Percentiles rank a stretch among this genome's conserved stretches.
phyloP scores from a whole-genome alignment of 2,113 vertebrate genomes.

The Apus apus region DNA sequence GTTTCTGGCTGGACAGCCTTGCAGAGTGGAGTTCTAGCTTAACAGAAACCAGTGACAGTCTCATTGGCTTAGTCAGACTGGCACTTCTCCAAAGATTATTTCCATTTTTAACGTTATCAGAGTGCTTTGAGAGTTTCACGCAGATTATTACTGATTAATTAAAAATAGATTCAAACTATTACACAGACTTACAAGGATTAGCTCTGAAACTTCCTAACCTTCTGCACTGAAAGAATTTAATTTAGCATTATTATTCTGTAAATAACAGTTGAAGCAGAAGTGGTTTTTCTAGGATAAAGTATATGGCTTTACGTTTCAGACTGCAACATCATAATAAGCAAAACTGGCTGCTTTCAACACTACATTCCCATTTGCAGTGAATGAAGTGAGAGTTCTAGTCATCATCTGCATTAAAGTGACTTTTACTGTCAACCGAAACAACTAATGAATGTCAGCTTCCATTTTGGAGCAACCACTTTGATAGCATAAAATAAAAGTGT shows the following conservation, averaged over 20 bases:
- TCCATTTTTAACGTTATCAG: background rate
- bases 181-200: background rate
- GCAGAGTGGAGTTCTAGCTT: background rate
- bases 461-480: background rate
- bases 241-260: background rate
- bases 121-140: background rate
- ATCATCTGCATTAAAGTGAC: slow-evolving; percentile 17
- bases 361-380: background rate
- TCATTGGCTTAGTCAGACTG: background rate
- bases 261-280: background rate
- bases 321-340: background rate
- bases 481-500: background rate
- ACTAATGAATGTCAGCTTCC: background rate
- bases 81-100: background rate
- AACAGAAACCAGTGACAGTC: background rate
- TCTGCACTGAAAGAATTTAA: background rate
- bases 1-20: background rate
- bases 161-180: background rate
- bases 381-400: slow-evolving; percentile 45
- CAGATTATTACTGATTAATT: background rate
- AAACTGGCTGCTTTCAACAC: background rate
- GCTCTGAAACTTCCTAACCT: background rate
- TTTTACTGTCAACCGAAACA: background rate
- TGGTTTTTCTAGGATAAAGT: background rate
- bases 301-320: background rate